Percentiles rank a stretch among this genome's conserved stretches.
Conservation (phyloP, 2,797 vertebrate genomes). For the Austrolebias charrua region DNA sequence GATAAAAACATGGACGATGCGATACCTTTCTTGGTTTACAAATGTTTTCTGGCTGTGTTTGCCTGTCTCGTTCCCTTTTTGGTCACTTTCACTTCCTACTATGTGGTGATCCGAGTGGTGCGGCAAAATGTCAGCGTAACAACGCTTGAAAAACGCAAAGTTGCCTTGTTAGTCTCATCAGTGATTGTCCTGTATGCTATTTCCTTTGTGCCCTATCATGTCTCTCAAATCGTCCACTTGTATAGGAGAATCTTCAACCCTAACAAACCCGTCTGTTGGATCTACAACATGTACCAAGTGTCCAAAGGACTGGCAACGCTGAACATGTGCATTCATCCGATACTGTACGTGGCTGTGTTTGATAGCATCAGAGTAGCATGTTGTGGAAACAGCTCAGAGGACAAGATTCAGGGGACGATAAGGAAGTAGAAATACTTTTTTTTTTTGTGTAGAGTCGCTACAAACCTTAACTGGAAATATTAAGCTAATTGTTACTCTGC, state of each 20-base stretch:
- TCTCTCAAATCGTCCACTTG: slow-evolving; percentile 67
- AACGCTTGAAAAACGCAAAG: slow-evolving; percentile 72
- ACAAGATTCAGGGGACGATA: not conserved
- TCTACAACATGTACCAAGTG: slow-evolving; percentile 72
- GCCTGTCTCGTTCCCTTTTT: slow-evolving; percentile 83
- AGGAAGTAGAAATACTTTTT: slow-evolving; percentile 9
- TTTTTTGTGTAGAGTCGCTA: slow-evolving; percentile 1
- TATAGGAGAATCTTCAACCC: rapidly evolving
- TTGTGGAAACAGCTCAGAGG: slow-evolving; percentile 61
- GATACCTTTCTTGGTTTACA: slow-evolving; percentile 65
- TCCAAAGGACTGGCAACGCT: slow-evolving; percentile 78
- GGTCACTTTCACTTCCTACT: slow-evolving; percentile 78
- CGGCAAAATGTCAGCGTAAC: slow-evolving; percentile 73
- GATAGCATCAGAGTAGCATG: slow-evolving; percentile 75
- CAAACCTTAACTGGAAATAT: not conserved
- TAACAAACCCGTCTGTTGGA: rapidly evolving
- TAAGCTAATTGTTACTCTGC: no score
- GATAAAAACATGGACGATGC: rapidly evolving
- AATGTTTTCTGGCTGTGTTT: slow-evolving; percentile 62
- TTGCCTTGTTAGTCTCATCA: slow-evolving; percentile 69
- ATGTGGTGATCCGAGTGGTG: slow-evolving; percentile 67
- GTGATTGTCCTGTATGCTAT: slow-evolving; percentile 77
- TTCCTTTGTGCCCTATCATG: slow-evolving; percentile 83
- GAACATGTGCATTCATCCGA: slow-evolving; percentile 86
- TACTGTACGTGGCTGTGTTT: slow-evolving; percentile 83